Percentiles rank a stretch among this genome's conserved stretches.
phyloP scores from a whole-genome alignment of 2,797 vertebrate genomes.

The Diglossa cyanea region DNA sequence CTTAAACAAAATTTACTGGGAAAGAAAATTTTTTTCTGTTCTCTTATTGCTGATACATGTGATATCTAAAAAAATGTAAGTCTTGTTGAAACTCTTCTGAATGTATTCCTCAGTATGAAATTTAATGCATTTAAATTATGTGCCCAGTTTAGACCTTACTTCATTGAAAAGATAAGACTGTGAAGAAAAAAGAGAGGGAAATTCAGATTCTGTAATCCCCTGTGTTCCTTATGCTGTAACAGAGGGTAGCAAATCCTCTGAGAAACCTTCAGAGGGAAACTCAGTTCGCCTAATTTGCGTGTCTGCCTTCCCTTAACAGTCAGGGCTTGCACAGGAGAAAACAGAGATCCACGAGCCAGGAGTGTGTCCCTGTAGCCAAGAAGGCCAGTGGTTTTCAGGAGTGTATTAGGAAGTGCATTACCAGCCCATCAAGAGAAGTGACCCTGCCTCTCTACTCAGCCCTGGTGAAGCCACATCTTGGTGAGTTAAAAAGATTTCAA shows the following conservation, averaged over 20 bases:
- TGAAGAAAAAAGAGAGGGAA: neutral
- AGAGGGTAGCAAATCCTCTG: neutral
- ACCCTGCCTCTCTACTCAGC: neutral
- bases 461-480: neutral
- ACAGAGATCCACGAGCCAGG: neutral
- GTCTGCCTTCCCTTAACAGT: neutral
- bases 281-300: neutral
- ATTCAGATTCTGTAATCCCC: neutral
- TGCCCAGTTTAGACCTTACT: neutral
- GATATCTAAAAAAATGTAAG: neutral
- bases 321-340: neutral
- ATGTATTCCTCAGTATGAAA: neutral
- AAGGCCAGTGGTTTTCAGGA: neutral
- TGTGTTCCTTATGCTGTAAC: neutral
- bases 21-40: neutral
- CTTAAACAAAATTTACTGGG: neutral
- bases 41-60: neutral
- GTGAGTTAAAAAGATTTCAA: neutral
- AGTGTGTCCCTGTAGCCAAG: neutral
- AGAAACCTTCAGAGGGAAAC: neutral
- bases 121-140: neutral
- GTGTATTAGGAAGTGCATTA: rapidly evolving
- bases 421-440: neutral
- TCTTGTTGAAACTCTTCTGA: neutral
- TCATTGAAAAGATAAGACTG: neutral